Evolutionary conservation across 2,113 vertebrate species (phyloP).

Genomic region (Athene cunicularia): DNA sequence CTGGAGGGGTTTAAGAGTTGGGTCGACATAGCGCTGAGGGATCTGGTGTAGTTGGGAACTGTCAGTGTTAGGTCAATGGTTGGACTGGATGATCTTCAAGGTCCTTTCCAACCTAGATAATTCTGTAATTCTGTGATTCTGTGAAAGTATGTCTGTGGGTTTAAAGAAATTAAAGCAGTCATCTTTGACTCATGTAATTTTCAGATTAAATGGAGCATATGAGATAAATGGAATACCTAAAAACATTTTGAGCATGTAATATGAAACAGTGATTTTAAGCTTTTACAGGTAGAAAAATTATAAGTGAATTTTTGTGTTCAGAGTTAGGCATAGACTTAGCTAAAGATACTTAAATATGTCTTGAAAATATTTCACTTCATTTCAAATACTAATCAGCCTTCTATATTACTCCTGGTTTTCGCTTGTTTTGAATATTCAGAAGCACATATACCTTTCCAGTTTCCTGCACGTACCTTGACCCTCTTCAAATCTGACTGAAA

Average conservation of each 20-base stretch:
- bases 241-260: not conserved
- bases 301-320: not conserved
- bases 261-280: not conserved
- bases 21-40: too few relatives aligned
- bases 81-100: too few relatives aligned
- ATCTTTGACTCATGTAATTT: not conserved
- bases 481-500: not conserved
- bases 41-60: too few relatives aligned
- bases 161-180: not conserved
- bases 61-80: too few relatives aligned
- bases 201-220: not conserved
- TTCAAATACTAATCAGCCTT: not conserved
- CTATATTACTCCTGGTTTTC: not conserved
- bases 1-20: too few relatives aligned
- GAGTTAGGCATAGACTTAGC: not conserved
- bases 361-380: not conserved
- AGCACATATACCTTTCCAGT: not conserved
- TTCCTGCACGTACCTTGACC: not conserved
- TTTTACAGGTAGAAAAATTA: not conserved
- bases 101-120: too few relatives aligned
- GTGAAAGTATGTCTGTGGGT: not conserved
- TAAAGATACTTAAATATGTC: not conserved
- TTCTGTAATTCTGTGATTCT: too few relatives aligned
- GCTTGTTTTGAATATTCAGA: not conserved
- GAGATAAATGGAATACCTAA: not conserved